Evolutionary conservation across 2,797 vertebrate genomes (phyloP), one percentile per base, ranked within the genome.

Genomic region (Trachops cirrhosus): DNA sequence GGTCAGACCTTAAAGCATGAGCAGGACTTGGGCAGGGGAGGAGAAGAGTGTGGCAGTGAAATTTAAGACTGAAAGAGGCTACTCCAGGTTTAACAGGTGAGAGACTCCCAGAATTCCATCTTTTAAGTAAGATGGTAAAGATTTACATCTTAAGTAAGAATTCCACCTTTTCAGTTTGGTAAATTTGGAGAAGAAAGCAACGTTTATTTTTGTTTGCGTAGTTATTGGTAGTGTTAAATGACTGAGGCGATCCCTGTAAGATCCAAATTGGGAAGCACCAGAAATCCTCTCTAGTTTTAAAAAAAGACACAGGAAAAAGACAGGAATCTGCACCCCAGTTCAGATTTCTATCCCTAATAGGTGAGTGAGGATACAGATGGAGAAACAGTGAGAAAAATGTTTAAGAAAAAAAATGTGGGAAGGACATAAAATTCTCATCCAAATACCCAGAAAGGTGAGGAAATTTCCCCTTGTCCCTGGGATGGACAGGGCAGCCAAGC

Each of bases 151-250:
- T 59, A 59, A 12, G 24, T 59, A 59, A 26, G 57, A 59, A 12
- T 59, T 26, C 3, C 57, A 26, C 1, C 57, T 59, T 59, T 59
- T 29, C 26, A 26, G 10, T 29, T 22, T 75, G 19, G 19, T 86
- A 64, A 82, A 44, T 57, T 59, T 79, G 15, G 44, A 89, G 85
- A 75, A 97, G 64, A 82, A 87, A 94, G 79, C 54, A 54, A 57
- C 22, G n/a, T 32, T 44, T 16, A 19, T 26, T 71, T 74, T 50
- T 84, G 22, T 48, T 84, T 46, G 16, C 22, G 50, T 54, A 39
- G 21, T 16, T 92, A 37, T 15, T 50, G 39, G 24, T 82, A 68
- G 4, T 75, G n/a, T 88, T 92, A 67, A 74, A 59, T 41, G 57
- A 75, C 0, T 68, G 44, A 91, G 80, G 37, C 9, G 57, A 87